Percentiles rank a stretch among this genome's conserved stretches.
Evolutionary conservation across 2,113 vertebrate species (phyloP).

Genomic region (Argyrosomus japonicus): DNA sequence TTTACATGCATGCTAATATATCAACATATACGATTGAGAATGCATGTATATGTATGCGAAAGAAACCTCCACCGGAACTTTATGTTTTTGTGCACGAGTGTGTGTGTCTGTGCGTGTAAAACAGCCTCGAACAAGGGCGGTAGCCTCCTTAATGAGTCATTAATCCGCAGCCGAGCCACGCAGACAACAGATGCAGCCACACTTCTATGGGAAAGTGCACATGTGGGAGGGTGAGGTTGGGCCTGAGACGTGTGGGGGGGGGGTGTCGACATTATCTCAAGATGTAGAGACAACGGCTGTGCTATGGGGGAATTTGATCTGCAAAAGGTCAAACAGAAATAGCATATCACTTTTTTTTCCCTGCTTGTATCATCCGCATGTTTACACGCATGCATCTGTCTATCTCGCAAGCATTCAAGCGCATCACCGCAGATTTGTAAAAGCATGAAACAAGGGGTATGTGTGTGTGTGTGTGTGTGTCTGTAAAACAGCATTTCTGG

Average conservation of each 20-base stretch:
- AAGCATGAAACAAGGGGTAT: conserved; percentile 33
- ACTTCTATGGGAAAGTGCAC: conserved; percentile 57
- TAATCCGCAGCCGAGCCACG: conserved; percentile 58
- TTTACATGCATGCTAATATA: background rate
- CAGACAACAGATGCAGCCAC: conserved; percentile 49
- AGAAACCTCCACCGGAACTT: background rate
- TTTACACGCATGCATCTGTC: conserved; percentile 40
- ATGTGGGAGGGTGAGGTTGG: conserved; percentile 37
- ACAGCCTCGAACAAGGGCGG: background rate
- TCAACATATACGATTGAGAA: background rate
- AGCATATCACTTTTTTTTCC: conserved; percentile 39
- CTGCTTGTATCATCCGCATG: conserved; percentile 44
- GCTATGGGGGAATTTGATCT: conserved; percentile 25
- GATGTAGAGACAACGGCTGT: conserved; percentile 40
- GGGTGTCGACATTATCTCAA: background rate
- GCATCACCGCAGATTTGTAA: conserved; percentile 37
- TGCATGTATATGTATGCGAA: background rate
- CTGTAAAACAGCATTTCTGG: conserved; percentile 23
- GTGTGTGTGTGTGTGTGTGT: background rate
- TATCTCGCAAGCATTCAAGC: conserved; percentile 21
- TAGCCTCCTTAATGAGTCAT: conserved; percentile 55
- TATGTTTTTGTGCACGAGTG: background rate
- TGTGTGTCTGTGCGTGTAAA: conserved; percentile 4
- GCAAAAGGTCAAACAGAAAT: conserved; percentile 69
- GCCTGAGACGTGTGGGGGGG: background rate